phyloP scores from a whole-genome alignment of 2,113 vertebrate genomes.

The Sorex fumeus region DNA sequence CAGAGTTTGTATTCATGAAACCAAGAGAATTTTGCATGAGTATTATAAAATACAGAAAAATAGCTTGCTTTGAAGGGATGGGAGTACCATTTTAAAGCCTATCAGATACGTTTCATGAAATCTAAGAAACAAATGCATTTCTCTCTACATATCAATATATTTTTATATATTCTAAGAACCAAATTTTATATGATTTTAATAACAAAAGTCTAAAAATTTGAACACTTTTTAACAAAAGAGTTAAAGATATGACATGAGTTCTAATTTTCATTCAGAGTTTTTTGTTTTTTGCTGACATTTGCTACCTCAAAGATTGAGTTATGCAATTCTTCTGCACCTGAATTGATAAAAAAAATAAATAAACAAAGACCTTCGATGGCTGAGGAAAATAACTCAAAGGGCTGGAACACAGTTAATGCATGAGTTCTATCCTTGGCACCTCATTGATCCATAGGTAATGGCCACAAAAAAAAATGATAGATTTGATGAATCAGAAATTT shows the following conservation, averaged over 20 bases:
- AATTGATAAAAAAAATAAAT: not conserved
- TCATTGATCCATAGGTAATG: too few species aligned
- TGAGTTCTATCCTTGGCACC: too few species aligned
- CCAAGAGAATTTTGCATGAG: not conserved
- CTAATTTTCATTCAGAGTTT: not conserved
- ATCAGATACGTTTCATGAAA: not conserved
- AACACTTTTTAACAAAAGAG: too few species aligned
- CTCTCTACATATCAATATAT: not conserved
- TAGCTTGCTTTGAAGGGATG: not conserved
- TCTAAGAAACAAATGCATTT: not conserved
- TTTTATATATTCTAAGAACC: too few species aligned
- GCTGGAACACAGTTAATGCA: too few species aligned
- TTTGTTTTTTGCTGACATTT: not conserved
- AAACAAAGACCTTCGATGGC: too few species aligned
- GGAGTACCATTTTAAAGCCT: not conserved
- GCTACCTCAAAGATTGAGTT: not conserved
- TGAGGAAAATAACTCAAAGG: too few species aligned
- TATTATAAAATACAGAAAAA: not conserved
- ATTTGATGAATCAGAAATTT: too few species aligned
- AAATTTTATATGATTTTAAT: not conserved
- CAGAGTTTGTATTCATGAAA: not conserved
- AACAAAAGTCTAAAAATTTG: not conserved
- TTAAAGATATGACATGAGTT: not conserved
- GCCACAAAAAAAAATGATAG: too few species aligned
- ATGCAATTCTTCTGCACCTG: not conserved